A percentile compares a stretch with the other conserved stretches of the same genome.
Conservation (phyloP, 2,888 invertebrate species). For the Acrobasis consociella region DNA sequence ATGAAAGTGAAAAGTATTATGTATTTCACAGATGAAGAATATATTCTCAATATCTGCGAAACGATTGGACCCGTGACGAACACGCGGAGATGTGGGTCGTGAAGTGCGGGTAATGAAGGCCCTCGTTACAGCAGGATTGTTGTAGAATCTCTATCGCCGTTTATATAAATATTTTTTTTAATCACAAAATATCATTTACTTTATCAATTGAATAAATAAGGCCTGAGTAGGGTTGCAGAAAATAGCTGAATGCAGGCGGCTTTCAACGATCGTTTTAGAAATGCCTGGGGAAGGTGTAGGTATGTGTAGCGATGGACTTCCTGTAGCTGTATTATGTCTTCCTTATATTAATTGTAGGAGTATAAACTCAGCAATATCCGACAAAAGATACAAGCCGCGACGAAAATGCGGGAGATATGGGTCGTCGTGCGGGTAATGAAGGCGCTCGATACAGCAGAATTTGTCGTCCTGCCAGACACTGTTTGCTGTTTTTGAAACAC, state of each 20-base stretch:
- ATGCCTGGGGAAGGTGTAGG: no score
- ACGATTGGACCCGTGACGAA: constrained; percentile 74
- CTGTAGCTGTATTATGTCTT: no score
- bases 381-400: constrained; percentile 74
- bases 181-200: no score
- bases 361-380: constrained; percentile 67
- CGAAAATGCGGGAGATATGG: constrained; percentile 73
- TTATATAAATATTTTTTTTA: no score
- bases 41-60: constrained; percentile 69
- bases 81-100: constrained; percentile 75
- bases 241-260: no score
- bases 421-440: constrained; percentile 78
- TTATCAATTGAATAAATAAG: no score
- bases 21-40: constrained; percentile 16
- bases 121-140: constrained; percentile 59
- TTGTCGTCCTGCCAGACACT: constrained; percentile 39
- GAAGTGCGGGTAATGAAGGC: constrained; percentile 77
- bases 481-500: no score
- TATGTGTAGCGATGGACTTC: no score
- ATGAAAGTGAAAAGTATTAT: no score
- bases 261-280: no score
- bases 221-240: no score
- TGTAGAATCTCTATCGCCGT: constrained; percentile 34
- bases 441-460: constrained; percentile 59
- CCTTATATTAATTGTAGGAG: constrained; percentile 10